A percentile compares a stretch with the other conserved stretches of the same genome.
Conservation (phyloP, 2,113 vertebrate genomes). For the Melanotaenia duboulayi region DNA sequence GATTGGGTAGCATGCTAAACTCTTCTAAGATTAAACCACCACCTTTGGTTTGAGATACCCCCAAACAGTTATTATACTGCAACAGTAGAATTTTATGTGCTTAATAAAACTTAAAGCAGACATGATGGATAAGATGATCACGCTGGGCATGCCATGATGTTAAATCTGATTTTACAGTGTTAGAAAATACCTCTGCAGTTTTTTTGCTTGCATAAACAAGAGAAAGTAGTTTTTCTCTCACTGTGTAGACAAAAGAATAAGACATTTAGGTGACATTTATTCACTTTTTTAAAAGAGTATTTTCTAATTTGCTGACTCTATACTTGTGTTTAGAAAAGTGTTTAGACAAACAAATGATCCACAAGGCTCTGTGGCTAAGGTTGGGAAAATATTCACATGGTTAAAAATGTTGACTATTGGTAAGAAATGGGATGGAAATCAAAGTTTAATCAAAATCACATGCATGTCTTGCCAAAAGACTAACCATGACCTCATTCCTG, state of each 20-base stretch:
- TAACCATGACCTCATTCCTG: conserved; percentile 5
- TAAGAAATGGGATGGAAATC: conserved; percentile 21
- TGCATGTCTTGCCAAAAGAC: conserved; percentile 17
- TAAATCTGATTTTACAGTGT: conserved; percentile 26
- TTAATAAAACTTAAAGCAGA: conserved; percentile 48
- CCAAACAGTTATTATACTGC: conserved; percentile 71
- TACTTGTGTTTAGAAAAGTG: conserved; percentile 9
- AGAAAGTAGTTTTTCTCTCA: neutral
- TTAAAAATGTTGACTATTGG: conserved; percentile 24
- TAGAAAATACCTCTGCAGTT: conserved; percentile 22
- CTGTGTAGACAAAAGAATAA: neutral
- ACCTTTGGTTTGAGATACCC: conserved; percentile 82
- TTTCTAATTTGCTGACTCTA: neutral
- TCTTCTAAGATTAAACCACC: conserved; percentile 86
- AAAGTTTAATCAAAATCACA: conserved; percentile 27
- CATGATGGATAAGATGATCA: conserved; percentile 61
- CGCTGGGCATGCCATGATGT: conserved; percentile 26
- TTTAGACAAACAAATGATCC: conserved; percentile 20
- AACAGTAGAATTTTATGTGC: conserved; percentile 29
- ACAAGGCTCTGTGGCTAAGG: conserved; percentile 11
- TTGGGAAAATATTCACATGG: conserved; percentile 12
- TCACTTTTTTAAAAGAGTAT: neutral
- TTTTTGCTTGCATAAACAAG: neutral
- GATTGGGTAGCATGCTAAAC: conserved; percentile 80
- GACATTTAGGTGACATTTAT: neutral